Evolutionary conservation across 2,113 vertebrate species (phyloP).

Genomic region (Trematomus loennbergii): DNA sequence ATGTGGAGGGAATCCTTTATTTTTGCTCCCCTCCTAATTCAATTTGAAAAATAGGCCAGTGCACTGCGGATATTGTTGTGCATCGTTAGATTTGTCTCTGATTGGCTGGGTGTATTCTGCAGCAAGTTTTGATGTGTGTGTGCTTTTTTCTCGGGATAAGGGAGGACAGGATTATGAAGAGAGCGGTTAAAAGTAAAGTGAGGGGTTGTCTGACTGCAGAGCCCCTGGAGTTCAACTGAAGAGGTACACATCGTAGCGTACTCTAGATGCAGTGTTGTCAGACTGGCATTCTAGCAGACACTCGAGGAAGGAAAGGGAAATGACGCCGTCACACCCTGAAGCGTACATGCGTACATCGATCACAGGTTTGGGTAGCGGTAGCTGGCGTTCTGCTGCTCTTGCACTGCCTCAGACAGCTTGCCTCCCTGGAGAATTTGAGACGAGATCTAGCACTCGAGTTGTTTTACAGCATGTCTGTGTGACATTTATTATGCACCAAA

Average conservation of each 20-base stretch:
- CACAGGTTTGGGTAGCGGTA: constrained; percentile 26
- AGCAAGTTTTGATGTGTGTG: constrained; percentile 28
- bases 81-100: constrained; percentile 63
- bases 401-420: constrained; percentile 48
- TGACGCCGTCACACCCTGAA: constrained; percentile 30
- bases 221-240: constrained; percentile 18
- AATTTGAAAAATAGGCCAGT: constrained; percentile 71
- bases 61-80: constrained; percentile 60
- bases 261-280: constrained; percentile 17
- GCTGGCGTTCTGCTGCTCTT: constrained; percentile 35
- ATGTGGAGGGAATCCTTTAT: constrained; percentile 64
- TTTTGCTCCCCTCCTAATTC: constrained; percentile 67
- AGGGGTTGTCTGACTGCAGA: constrained; percentile 18
- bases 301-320: constrained; percentile 23
- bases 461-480: constrained; percentile 46
- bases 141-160: constrained; percentile 8
- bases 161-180: constrained; percentile 13
- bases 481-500: constrained; percentile 65
- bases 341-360: constrained; percentile 42
- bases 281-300: constrained; percentile 32
- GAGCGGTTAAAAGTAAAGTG: background rate
- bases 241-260: background rate
- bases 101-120: constrained; percentile 55
- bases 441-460: constrained; percentile 39
- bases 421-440: constrained; percentile 50